Evolutionary conservation across 2,888 invertebrate genomes (phyloP), one percentile per base, ranked within the genome.

Genomic region (Oxyteleia sp.): DNA sequence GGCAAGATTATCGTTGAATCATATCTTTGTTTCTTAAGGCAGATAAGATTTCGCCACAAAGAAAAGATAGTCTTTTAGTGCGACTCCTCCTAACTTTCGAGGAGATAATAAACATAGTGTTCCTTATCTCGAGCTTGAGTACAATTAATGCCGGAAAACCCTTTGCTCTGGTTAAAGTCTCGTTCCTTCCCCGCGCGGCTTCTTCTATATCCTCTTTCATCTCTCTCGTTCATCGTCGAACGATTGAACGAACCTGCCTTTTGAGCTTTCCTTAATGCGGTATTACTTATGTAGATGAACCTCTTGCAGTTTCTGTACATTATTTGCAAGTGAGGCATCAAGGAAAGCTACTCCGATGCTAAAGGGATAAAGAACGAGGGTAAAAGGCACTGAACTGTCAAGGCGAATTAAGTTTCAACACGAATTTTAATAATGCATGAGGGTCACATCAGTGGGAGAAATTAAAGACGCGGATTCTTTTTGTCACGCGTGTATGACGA

Each of bases 271-370:
- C 91, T 91, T 91, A 92, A 92, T 91, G 90, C 91, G 89, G 90
- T 91, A 92, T 92, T 92, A 92, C 91, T 92, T 92, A 93, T 92
- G 93, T 90, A 93, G 91, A 93, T 93, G 91, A 92, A 91, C 89
- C 88, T 89, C 89, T 86, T 89, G 89, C 89, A 90, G 89, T 92
- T 91, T 90, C 91, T 92, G 90, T 93, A 92, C 91, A 92, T 92
- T 92, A 82, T 82, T 82, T 82, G 82, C 82, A 69, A 81, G 59
- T 69, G 66, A 72, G 74, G 81, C 81, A 80, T 72, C 80, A 66
- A 80, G 74, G 81, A 81, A 81, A 81, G 66, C 74, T 81, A 74
- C 66, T 74, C 41, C 45, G 47, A 74, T 53, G 68, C 71, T 63
- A 69, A 76, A 66, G 84, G 84, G 84, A 84, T 85, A 69, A 83